Conservation (phyloP, 1,140 invertebrate genomes). For the Trissolcus basalis region DNA sequence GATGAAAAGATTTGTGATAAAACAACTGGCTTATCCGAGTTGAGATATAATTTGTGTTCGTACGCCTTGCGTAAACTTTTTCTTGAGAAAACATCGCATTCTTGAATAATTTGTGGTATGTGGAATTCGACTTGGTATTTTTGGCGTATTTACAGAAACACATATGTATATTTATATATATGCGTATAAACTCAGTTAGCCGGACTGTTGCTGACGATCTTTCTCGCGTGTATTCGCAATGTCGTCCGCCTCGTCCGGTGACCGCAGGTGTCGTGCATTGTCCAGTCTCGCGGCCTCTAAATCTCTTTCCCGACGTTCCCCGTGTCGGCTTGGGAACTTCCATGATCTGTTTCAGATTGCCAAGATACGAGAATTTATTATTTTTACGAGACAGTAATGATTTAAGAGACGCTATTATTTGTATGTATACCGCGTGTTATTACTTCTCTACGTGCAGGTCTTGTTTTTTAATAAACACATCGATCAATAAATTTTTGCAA, state of each 20-base stretch:
- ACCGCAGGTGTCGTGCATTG: constrained; percentile 71
- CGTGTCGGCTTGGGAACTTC: constrained; percentile 61
- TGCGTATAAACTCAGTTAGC: constrained; percentile 48
- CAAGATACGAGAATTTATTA: constrained; percentile 58
- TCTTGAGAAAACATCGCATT: constrained; percentile 36
- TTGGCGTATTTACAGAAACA: constrained; percentile 44
- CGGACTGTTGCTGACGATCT: constrained; percentile 44
- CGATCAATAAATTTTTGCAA: constrained; percentile 15
- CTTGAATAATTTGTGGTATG: constrained; percentile 49
- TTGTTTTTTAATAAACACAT: constrained; percentile 18
- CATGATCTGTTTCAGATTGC: constrained; percentile 64
- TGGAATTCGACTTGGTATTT: constrained; percentile 38
- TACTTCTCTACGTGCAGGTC: constrained; percentile 16
- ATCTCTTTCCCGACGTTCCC: constrained; percentile 67
- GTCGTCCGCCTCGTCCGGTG: constrained; percentile 54
- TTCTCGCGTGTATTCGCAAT: constrained; percentile 41
- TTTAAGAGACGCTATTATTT: constrained; percentile 45
- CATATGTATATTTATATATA: constrained; percentile 9
- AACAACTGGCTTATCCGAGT: constrained; percentile 1
- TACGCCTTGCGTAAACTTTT: constrained; percentile 20
- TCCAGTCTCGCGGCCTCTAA: constrained; percentile 70
- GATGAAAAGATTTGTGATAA: constrained; percentile 4
- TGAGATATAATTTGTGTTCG: constrained; percentile 15
- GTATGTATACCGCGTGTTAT: constrained; percentile 35
- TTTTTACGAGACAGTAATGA: constrained; percentile 50